Evolutionary conservation across 1,140 invertebrate species (phyloP).

Genomic region (Caenorhabditis elegans): WBcel235 BX284602.5:15040001-15040500

Average conservation of each 20-base stretch:
- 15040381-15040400: conserved; percentile 56
- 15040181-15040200: too few relatives aligned
- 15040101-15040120: too few relatives aligned
- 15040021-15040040: too few relatives aligned
- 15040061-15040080: too few relatives aligned
- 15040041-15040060: too few relatives aligned
- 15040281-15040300: conserved; percentile 85
- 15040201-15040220: neutral
- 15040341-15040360: conserved; percentile 89
- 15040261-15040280: conserved; percentile 87
- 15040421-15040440: conserved; percentile 38
- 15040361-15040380: conserved; percentile 76
- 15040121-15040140: too few relatives aligned
- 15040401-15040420: conserved; percentile 44
- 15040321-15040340: conserved; percentile 95
- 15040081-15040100: too few relatives aligned
- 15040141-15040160: too few relatives aligned
- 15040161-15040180: too few relatives aligned
- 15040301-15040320: conserved; percentile 88
- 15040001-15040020: too few relatives aligned
- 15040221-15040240: neutral
- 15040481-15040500: conserved; percentile 26
- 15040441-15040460: conserved; percentile 8
- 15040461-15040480: neutral
- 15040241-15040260: conserved; percentile 74